Base-by-base conservation (phyloP, 2,888 invertebrate species). In the Campoletis raptor region DNA sequence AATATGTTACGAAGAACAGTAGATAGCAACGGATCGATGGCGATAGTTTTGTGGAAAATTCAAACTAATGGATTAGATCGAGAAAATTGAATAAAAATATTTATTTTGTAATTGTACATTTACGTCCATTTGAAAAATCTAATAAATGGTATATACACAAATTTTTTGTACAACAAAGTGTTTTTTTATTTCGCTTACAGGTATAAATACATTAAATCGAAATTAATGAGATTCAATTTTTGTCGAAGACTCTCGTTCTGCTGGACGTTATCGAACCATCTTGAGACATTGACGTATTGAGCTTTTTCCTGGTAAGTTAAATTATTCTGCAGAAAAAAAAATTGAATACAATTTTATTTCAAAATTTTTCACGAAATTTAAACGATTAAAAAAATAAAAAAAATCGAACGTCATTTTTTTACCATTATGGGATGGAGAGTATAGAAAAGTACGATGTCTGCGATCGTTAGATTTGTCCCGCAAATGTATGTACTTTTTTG, bases 251-350 rank as follows among this genome's bases (percentile, higher is more conserved):
- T 95, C 0, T 96, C 95, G 84, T 97, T 96, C 85, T 97, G 96
- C 91, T 97, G 97, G 83, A 98, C 94, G 91, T 97, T 97, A 92
- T 96, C 97, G 89, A 96, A 97, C 97, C 97, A 97, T 90, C 97
- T 95, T 64, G 97, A 97, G 0, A 97, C 93, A 92, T 97, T 96
- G 37, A 97, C 91, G 85, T 96, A 95, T 77, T 96, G 96, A 90
- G 97, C 97, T 90, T 96, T 96, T 77, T 97, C 97, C 84, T 95
- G 94, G 37, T 96, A 94, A 12, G 95, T 95, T 18, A 97, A 94
- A 24, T 95, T 95, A 90, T 95, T 96, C 97, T 97, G 94, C 30
- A 30, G 88, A 96, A 45, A 18, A 61, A 15, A 12, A 48, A 7
- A 45, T 52, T 1, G 52, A 12, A 7, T 7, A 9, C n/a, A 66